Conservation (phyloP, 1,140 invertebrate genomes). For the Temnothorax longispinosus region DNA sequence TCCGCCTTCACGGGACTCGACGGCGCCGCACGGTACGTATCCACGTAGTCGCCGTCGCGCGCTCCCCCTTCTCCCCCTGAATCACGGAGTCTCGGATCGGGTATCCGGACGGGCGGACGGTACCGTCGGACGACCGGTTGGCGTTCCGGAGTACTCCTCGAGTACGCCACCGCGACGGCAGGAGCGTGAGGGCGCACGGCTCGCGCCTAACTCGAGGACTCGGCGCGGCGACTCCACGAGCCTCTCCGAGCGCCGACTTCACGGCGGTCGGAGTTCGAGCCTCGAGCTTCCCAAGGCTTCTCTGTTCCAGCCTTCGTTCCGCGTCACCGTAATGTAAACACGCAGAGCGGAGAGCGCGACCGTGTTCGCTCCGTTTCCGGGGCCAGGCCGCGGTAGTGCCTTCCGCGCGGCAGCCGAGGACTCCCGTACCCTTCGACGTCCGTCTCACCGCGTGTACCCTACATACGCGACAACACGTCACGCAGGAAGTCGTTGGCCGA, state of each 20-base stretch:
- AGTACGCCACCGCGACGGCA: slow-evolving; percentile 3
- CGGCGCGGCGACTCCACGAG: slow-evolving; percentile 60
- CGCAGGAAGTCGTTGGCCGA: too few species aligned
- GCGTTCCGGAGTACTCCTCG: background rate
- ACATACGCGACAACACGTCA: too few species aligned
- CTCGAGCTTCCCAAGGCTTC: too few species aligned
- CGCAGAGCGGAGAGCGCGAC: too few species aligned
- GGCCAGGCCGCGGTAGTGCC: too few species aligned
- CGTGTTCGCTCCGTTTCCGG: background rate
- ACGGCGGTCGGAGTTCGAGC: background rate
- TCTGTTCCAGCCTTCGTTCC: background rate
- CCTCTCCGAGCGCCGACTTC: slow-evolving; percentile 48
- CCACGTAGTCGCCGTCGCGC: background rate
- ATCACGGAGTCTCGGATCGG: background rate
- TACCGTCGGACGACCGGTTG: background rate
- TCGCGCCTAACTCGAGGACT: slow-evolving; percentile 61
- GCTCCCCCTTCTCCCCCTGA: too few species aligned
- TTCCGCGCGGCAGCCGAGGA: too few species aligned
- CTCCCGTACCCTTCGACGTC: too few species aligned
- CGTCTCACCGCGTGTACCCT: too few species aligned
- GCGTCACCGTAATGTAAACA: slow-evolving; percentile 20
- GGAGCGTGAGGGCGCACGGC: slow-evolving; percentile 67
- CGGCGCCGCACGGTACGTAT: slow-evolving; percentile 37
- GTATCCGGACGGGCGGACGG: too few species aligned
- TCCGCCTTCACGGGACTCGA: slow-evolving; percentile 32